Conservation (phyloP, 64 coral and sea anemone species). For the Montipora foliosa region DNA sequence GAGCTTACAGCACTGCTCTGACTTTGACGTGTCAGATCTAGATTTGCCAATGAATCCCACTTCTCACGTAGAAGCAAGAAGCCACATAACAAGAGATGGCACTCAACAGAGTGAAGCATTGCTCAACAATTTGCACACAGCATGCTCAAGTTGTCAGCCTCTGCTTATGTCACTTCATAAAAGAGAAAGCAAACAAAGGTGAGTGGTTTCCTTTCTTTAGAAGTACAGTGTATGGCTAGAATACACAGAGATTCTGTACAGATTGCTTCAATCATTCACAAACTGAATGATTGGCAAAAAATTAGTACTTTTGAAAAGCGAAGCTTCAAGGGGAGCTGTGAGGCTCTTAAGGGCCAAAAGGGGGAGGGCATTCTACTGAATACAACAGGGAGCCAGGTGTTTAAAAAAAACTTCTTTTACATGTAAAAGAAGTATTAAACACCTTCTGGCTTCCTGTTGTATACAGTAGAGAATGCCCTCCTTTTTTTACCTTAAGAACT, state of each 20-base stretch:
- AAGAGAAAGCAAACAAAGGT: conserved; percentile 20
- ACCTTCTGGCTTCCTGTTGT: background rate
- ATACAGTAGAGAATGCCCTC: background rate
- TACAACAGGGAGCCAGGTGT: background rate
- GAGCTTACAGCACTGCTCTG: conserved; percentile 18
- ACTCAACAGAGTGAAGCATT: conserved; percentile 6
- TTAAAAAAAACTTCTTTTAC: no score
- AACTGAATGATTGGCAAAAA: background rate
- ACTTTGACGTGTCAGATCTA: conserved; percentile 36
- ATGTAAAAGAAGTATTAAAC: no score
- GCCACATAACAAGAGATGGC: conserved; percentile 26
- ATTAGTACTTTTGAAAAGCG: background rate
- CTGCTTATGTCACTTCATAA: conserved; percentile 31
- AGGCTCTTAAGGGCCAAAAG: background rate
- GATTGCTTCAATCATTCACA: background rate
- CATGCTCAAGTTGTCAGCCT: conserved; percentile 39
- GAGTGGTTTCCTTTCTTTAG: conserved; percentile 7
- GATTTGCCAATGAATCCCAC: conserved; percentile 4
- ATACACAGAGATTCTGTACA: background rate
- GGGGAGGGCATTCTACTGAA: background rate
- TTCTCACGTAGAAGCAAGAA: background rate
- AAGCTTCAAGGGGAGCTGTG: background rate
- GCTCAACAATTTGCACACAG: conserved; percentile 3
- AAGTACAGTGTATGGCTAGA: background rate
- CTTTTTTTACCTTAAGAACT: background rate